These are phyloP conservation scores for Acipenser transmontanus DNA, from an alignment of 2,797 vertebrate genomes.

Conservation along the genomic window DNA sequence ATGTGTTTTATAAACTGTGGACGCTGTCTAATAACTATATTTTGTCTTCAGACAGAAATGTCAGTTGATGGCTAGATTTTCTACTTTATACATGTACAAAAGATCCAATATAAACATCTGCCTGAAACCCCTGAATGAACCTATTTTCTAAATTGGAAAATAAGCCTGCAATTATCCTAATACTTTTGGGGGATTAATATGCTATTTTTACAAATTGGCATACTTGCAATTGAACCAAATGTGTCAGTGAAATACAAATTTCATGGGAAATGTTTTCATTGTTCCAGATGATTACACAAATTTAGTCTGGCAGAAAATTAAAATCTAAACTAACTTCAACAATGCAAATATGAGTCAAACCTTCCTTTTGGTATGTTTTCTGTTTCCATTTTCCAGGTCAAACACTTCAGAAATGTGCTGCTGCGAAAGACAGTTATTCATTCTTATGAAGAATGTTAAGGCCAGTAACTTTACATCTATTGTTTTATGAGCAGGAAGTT, in stretches of 20 bases:
- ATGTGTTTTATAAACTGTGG: constrained; percentile 3
- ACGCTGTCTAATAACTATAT: neutral
- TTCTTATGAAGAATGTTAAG: too few relatives aligned
- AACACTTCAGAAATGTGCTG: too few relatives aligned
- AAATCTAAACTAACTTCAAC: too few relatives aligned
- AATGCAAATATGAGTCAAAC: too few relatives aligned
- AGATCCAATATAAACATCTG: constrained; percentile 22
- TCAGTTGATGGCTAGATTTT: constrained; percentile 2
- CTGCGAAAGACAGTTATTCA: too few relatives aligned
- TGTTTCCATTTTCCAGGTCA: too few relatives aligned
- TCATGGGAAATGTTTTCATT: constrained; percentile 10
- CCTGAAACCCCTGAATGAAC: constrained; percentile 17
- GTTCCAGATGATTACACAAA: too few relatives aligned
- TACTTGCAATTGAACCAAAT: constrained; percentile 7
- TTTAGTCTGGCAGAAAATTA: too few relatives aligned
- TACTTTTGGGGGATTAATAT: neutral
- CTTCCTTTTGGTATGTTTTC: too few relatives aligned
- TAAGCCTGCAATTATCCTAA: constrained; percentile 17
- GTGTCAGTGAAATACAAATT: constrained; percentile 20
- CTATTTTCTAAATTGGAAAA: constrained; percentile 15
- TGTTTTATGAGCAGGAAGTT: too few relatives aligned
- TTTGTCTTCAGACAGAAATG: constrained; percentile 6
- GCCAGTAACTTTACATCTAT: too few relatives aligned
- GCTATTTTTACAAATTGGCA: too few relatives aligned
- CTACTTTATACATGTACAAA: constrained; percentile 16